Base-by-base conservation (phyloP, 2,113 vertebrate genomes). In the Cynopterus brachyotis region DNA sequence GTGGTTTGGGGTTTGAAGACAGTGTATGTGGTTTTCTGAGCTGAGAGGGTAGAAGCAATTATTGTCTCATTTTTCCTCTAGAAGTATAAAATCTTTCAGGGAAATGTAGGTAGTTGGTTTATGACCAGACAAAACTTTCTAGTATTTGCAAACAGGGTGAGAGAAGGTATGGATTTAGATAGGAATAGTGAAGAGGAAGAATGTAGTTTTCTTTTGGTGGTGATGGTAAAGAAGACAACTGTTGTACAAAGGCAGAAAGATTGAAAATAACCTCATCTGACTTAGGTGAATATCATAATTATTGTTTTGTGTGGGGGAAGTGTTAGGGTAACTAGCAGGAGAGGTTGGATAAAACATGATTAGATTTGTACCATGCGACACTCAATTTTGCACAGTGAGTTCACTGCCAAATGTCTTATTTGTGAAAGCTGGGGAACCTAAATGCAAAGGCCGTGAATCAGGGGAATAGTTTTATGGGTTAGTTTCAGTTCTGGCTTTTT, bases 41-140 rank as follows among this genome's bases (percentile, higher is more conserved):
- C 66, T 47, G 60, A 91, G 73, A 90, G 42, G 76, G 47, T 67
- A 96, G 88, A 82, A 82, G 57, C 67, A 94, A 89, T 89, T 83
- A 92, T 66, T 92, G 55, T 79, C 79, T 96, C 7, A 32, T 97
- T 96, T 96, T 97, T 95, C n/a, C 24, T 92, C 64, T 94, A 79
- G 94, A 92, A 96, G 66, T 75, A 42, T 28, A 73, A 91, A 81
- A 53, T 94, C 76, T 96, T 97, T 64, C 50, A 79, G 72, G 69
- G 73, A 93, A 83, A 80, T 89, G 40, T 69, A 67, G 45, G n/a
- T 79, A 79, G 69, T 93, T 95, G n/a, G 79, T 84, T 96, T 86
- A 81, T 91, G 47, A 87, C 53, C 17, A 66, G 59, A 95, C 91
- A 85, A 47, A 92, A 70, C 24, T 69, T 83, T 81, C 35, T 62